Conservation (phyloP, 2,797 vertebrate genomes). For the Strix occidentalis region DNA sequence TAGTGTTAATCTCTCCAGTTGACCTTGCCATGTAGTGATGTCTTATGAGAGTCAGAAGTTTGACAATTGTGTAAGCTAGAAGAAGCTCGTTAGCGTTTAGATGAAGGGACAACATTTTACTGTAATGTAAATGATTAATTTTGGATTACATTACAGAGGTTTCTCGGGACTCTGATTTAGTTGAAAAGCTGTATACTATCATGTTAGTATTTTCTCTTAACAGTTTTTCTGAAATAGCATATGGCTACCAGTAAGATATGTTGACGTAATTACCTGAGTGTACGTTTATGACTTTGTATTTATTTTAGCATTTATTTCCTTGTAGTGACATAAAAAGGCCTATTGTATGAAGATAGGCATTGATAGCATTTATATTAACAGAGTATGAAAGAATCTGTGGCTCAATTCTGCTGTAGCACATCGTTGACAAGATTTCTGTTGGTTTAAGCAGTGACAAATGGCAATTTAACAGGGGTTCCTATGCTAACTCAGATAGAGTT, state of each 20-base stretch:
- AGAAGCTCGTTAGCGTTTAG: not conserved
- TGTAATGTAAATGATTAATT: not conserved
- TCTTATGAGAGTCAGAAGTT: not conserved
- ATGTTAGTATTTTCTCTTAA: not conserved
- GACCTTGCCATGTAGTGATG: not conserved
- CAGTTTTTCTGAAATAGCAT: not conserved
- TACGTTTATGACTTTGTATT: not conserved
- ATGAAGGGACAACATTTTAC: not conserved
- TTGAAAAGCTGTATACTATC: not conserved
- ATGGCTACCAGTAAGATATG: not conserved
- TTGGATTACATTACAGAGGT: not conserved
- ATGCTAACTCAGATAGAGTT: not conserved
- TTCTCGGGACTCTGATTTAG: not conserved
- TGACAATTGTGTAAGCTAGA: not conserved
- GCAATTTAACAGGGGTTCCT: not conserved
- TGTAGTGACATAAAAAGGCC: not conserved
- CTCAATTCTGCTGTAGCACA: not conserved
- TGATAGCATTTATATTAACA: not conserved
- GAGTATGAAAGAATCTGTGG: not conserved
- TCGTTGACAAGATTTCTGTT: not conserved
- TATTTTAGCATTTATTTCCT: not conserved
- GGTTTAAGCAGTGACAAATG: not conserved
- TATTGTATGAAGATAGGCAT: accelerated
- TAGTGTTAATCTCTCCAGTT: not conserved
- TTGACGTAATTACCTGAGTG: not conserved